phyloP scores from a whole-genome alignment of 2,797 vertebrate species.

The Fistularia tabacaria region DNA sequence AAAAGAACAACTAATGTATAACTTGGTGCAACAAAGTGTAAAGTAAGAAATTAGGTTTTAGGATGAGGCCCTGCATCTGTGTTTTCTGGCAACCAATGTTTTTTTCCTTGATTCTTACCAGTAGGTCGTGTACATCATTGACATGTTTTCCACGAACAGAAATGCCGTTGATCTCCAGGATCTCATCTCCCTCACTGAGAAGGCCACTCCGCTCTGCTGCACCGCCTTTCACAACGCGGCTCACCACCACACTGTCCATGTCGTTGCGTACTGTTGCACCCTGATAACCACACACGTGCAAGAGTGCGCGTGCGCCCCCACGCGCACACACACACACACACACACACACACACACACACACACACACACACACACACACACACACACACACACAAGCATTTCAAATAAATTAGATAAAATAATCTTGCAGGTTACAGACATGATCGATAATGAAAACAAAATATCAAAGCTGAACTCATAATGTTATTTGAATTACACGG shows the following conservation, averaged over 20 bases:
- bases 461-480: too few species aligned
- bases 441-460: not conserved
- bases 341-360: too few species aligned
- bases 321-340: too few species aligned
- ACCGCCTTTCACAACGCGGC: constrained; percentile 92
- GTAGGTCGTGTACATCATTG: constrained; percentile 92
- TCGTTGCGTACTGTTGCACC: constrained; percentile 94
- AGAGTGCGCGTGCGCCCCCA: too few species aligned
- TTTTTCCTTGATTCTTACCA: constrained; percentile 69
- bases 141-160: constrained; percentile 91
- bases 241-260: constrained; percentile 92
- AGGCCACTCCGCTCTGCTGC: constrained; percentile 89
- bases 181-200: constrained; percentile 91
- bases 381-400: constrained; percentile 3
- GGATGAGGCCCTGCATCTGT: not conserved
- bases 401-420: not conserved
- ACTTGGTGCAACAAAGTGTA: too few species aligned
- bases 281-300: constrained; percentile 53
- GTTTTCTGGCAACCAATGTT: not conserved
- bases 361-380: constrained; percentile 1
- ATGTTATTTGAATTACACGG: too few species aligned
- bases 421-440: not conserved
- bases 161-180: constrained; percentile 91
- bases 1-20: too few species aligned
- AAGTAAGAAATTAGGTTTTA: not conserved